phyloP scores from a whole-genome alignment of 2,113 vertebrate species.

The Hippocampus guttulatus region DNA sequence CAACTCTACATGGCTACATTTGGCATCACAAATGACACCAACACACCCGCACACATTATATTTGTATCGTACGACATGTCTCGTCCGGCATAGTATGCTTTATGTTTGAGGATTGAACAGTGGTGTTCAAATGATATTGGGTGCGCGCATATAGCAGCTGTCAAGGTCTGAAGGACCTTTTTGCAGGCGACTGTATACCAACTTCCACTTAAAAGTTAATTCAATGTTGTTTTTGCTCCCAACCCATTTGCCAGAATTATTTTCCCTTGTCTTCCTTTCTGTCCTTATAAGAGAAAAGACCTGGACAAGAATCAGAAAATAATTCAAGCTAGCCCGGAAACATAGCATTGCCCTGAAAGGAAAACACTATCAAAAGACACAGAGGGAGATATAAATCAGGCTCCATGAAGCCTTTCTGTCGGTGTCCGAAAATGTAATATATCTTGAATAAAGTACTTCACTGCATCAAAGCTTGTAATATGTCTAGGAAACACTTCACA shows the following conservation, averaged over 20 bases:
- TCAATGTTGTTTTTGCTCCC: not conserved
- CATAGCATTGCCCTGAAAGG: slow-evolving; percentile 13
- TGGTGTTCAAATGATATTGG: too few relatives aligned
- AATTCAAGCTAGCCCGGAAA: slow-evolving; percentile 28
- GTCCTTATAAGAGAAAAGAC: not conserved
- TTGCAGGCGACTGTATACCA: too few relatives aligned
- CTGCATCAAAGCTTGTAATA: slow-evolving; percentile 30
- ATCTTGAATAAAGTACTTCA: slow-evolving; percentile 20
- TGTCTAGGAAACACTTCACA: slow-evolving; percentile 35
- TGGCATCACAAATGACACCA: not conserved
- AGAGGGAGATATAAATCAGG: slow-evolving; percentile 19
- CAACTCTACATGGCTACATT: not conserved
- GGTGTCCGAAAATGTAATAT: slow-evolving; percentile 27
- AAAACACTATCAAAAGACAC: not conserved
- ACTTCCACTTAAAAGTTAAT: too few relatives aligned
- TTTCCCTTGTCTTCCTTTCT: not conserved
- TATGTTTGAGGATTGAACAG: too few relatives aligned
- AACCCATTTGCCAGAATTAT: too few relatives aligned
- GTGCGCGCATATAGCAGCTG: too few relatives aligned
- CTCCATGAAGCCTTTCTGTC: slow-evolving; percentile 3
- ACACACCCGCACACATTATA: not conserved
- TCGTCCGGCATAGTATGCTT: too few relatives aligned
- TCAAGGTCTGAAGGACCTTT: too few relatives aligned
- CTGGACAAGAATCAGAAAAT: not conserved
- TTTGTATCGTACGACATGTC: too few relatives aligned